These are phyloP conservation scores for Metridium senile DNA, from an alignment of 92 coral and sea anemone species.

Conservation along the genomic window DNA sequence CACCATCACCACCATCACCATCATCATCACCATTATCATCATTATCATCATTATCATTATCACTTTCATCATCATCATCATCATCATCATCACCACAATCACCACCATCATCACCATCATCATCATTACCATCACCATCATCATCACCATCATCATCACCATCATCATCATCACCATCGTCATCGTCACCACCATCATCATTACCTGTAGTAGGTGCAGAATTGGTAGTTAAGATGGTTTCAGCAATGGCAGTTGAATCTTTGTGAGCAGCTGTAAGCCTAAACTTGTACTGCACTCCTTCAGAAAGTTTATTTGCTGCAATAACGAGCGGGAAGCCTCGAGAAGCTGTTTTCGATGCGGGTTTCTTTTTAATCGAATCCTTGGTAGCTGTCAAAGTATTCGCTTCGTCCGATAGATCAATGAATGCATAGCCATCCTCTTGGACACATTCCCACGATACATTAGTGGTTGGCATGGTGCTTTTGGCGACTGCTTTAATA, in stretches of 20 bases:
- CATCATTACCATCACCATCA: not conserved
- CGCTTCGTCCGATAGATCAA: constrained; percentile 45
- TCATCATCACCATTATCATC: constrained; percentile 31
- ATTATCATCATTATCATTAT: not conserved
- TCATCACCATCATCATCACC: not conserved
- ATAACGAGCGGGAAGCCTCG: constrained; percentile 35
- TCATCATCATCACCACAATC: no score
- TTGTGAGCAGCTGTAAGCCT: constrained; percentile 50
- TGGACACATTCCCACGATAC: constrained; percentile 61
- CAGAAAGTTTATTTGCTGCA: constrained; percentile 28
- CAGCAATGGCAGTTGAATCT: constrained; percentile 59
- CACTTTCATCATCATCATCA: not conserved
- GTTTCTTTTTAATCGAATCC: constrained; percentile 10
- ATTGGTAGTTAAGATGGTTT: constrained; percentile 58
- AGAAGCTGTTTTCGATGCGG: constrained; percentile 8
- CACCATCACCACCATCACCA: not conserved
- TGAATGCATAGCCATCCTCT: constrained; percentile 59
- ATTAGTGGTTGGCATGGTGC: constrained; percentile 38
- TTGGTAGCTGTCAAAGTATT: constrained; percentile 19
- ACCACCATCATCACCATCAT: not conserved
- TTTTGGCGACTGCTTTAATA: constrained; percentile 23
- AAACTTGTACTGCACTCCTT: constrained; percentile 61
- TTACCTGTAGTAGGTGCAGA: constrained; percentile 74
- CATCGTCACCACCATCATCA: not conserved
- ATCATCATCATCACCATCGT: not conserved